phyloP scores from a whole-genome alignment of 2,888 invertebrate species.

The Leucophenga montana region DNA sequence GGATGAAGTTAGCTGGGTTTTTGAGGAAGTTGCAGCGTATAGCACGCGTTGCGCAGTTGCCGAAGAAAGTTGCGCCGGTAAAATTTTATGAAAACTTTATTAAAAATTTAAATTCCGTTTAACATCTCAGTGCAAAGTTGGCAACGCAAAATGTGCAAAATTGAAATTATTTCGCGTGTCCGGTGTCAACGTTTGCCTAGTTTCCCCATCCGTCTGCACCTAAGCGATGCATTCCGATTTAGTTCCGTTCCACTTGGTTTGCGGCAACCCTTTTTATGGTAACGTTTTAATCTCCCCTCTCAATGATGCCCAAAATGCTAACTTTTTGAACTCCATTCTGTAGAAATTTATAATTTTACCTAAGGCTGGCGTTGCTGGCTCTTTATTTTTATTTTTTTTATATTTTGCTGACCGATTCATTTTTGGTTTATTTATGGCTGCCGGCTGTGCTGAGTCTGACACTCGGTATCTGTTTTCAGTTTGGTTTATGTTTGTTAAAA shows the following conservation, averaged over 20 bases:
- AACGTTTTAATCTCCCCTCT: constrained; percentile 1
- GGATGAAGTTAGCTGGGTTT: no score
- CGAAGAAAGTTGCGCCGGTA: constrained; percentile 44
- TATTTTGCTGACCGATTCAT: no score
- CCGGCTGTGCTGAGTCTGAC: no score
- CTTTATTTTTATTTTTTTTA: no score
- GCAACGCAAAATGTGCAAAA: constrained; percentile 43
- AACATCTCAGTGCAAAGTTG: constrained; percentile 41
- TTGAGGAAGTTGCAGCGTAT: background rate
- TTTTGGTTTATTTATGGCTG: no score
- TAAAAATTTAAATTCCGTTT: constrained; percentile 66
- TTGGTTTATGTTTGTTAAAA: no score
- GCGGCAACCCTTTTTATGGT: constrained; percentile 22
- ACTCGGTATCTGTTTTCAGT: no score
- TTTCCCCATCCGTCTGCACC: constrained; percentile 39
- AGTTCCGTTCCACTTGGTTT: constrained; percentile 35
- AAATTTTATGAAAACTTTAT: constrained; percentile 57
- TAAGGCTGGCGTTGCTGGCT: no score
- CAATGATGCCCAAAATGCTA: constrained; percentile 7
- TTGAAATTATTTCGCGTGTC: constrained; percentile 62
- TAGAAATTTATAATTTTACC: no score
- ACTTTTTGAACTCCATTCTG: background rate
- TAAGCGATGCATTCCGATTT: constrained; percentile 28
- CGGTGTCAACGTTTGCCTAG: constrained; percentile 65
- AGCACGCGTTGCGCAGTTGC: background rate